Evolutionary conservation across 2,113 vertebrate species (phyloP).

Genomic region (Dolichotis patagonum): DNA sequence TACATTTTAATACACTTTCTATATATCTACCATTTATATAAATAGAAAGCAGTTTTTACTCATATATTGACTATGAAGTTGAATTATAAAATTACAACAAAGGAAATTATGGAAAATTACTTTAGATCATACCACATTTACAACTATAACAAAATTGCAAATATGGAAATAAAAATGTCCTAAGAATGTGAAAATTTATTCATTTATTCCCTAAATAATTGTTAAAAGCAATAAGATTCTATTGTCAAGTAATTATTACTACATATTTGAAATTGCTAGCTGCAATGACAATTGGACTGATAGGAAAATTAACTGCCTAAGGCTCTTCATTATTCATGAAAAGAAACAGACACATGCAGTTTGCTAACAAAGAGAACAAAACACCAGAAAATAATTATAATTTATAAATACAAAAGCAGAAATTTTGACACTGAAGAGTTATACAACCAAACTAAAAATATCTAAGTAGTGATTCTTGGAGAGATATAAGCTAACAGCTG

Average conservation of each 20-base stretch:
- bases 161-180: not conserved
- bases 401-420: conserved; percentile 8
- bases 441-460: not conserved
- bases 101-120: not conserved
- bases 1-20: not conserved
- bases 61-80: not conserved
- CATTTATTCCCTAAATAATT: not conserved
- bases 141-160: not conserved
- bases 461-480: not conserved
- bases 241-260: not conserved
- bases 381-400: not conserved
- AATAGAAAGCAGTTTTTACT: not conserved
- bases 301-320: not conserved
- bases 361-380: not conserved
- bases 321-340: not conserved
- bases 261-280: not conserved
- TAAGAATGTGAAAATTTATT: not conserved
- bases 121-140: not conserved
- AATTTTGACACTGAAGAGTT: not conserved
- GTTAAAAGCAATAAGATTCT: not conserved
- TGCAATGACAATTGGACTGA: not conserved
- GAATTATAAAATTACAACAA: not conserved
- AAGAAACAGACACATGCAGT: not conserved
- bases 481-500: not conserved
- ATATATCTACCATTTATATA: not conserved